Evolutionary conservation across 2,113 vertebrate species (phyloP).

Genomic region (Symphodus melops): DNA sequence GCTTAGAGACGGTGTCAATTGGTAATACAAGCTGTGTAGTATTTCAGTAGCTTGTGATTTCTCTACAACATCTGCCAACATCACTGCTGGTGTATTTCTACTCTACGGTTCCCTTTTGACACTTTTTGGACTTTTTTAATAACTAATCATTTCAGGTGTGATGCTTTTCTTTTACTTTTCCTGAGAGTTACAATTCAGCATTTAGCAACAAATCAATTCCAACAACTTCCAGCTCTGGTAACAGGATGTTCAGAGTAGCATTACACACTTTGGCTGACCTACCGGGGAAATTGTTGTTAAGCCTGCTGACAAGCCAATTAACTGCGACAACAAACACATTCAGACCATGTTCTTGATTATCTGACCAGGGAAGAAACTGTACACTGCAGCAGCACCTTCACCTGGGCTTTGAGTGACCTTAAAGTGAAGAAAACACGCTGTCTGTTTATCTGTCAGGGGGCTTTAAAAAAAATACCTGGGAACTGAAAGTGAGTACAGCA

Average conservation of each 20-base stretch:
- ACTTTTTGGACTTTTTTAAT: not conserved
- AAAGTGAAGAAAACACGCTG: not conserved
- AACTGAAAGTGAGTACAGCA: not conserved
- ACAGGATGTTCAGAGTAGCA: conserved; percentile 19
- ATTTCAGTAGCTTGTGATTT: conserved; percentile 45
- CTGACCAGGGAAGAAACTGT: conserved; percentile 24
- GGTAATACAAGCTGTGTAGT: conserved; percentile 47
- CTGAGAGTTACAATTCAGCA: conserved; percentile 5
- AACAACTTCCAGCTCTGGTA: conserved; percentile 17
- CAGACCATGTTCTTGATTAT: conserved; percentile 53
- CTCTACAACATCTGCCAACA: conserved; percentile 11
- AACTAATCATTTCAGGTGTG: not conserved
- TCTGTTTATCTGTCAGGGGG: conserved; percentile 12
- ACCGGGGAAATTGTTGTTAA: conserved; percentile 56
- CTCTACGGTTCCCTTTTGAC: not conserved
- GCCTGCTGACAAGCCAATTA: conserved; percentile 72
- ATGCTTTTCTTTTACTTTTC: not conserved
- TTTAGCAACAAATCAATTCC: conserved; percentile 28
- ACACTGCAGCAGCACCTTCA: conserved; percentile 5
- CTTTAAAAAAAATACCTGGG: conserved; percentile 37
- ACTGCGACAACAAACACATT: conserved; percentile 70
- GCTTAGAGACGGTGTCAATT: conserved; percentile 49
- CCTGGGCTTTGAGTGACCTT: not conserved
- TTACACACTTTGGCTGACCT: conserved; percentile 30
- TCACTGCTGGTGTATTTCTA: conserved; percentile 13